Conservation (phyloP, 92 coral and sea anemone genomes). For the Epizoanthus ramosus region DNA sequence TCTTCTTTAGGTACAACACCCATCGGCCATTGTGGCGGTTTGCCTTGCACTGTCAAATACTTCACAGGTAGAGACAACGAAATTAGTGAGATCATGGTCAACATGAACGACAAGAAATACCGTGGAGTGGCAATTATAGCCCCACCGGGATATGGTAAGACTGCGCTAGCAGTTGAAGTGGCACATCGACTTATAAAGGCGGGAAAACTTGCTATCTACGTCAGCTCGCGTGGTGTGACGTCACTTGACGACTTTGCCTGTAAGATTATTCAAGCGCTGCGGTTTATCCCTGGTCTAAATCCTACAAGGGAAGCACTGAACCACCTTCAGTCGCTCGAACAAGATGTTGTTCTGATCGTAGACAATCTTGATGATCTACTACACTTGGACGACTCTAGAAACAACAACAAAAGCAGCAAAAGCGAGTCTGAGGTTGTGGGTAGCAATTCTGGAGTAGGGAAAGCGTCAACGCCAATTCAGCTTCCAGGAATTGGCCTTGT, state of each 20-base stretch:
- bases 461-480: neutral
- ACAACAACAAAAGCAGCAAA: neutral
- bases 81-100: neutral
- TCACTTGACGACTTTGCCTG: slow-evolving; percentile 36
- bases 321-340: slow-evolving; percentile 3
- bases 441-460: neutral
- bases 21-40: neutral
- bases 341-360: slow-evolving; percentile 32
- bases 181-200: slow-evolving; percentile 25
- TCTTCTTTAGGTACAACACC: too few relatives aligned
- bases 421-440: neutral
- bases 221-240: slow-evolving; percentile 34
- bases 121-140: neutral
- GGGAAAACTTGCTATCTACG: slow-evolving; percentile 42
- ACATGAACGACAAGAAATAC: slow-evolving; percentile 5
- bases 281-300: neutral
- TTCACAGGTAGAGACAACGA: slow-evolving; percentile 14
- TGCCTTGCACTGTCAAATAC: neutral
- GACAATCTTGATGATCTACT: slow-evolving; percentile 56
- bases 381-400: slow-evolving; percentile 10
- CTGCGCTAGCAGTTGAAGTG: slow-evolving; percentile 39
- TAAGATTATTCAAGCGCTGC: slow-evolving; percentile 46
- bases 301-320: slow-evolving; percentile 18
- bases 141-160: slow-evolving; percentile 53
- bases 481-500: neutral